Evolutionary conservation across 2,113 vertebrate species (phyloP).

Genomic region (Lophotis ruficrista): DNA sequence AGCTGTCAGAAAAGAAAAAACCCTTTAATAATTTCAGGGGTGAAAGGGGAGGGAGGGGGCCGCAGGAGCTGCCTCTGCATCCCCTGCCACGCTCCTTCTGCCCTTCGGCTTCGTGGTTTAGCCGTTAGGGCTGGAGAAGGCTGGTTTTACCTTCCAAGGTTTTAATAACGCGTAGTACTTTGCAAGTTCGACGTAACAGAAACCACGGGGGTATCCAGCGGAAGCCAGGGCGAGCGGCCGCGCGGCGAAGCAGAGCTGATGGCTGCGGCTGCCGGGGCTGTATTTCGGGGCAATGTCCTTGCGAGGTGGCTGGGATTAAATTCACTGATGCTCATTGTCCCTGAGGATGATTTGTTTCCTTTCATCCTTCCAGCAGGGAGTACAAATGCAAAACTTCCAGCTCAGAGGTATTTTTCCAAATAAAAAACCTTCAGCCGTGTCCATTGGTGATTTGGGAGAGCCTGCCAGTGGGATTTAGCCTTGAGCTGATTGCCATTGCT

Average conservation of each 20-base stretch:
- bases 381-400: neutral
- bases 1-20: neutral
- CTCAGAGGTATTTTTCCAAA: neutral
- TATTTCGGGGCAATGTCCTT: neutral
- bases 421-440: neutral
- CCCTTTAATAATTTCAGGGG: neutral
- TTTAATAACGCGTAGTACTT: neutral
- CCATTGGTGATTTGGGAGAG: neutral
- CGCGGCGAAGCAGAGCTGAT: neutral
- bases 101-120: neutral
- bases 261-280: neutral
- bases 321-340: neutral
- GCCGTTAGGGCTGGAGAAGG: neutral
- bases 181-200: neutral
- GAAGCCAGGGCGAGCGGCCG: rapidly evolving
- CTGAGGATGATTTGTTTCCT: neutral
- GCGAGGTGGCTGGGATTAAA: neutral
- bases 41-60: neutral
- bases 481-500: slow-evolving; percentile 2
- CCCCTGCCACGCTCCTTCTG: neutral
- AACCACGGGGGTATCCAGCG: rapidly evolving
- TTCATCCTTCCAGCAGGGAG: neutral
- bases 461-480: neutral
- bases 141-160: neutral
- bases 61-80: neutral